A percentile compares a stretch with the other conserved stretches of the same genome.
These are phyloP conservation scores for Chaetodon trifasciatus DNA, from an alignment of 2,797 vertebrate species.

Conservation along the genomic window DNA sequence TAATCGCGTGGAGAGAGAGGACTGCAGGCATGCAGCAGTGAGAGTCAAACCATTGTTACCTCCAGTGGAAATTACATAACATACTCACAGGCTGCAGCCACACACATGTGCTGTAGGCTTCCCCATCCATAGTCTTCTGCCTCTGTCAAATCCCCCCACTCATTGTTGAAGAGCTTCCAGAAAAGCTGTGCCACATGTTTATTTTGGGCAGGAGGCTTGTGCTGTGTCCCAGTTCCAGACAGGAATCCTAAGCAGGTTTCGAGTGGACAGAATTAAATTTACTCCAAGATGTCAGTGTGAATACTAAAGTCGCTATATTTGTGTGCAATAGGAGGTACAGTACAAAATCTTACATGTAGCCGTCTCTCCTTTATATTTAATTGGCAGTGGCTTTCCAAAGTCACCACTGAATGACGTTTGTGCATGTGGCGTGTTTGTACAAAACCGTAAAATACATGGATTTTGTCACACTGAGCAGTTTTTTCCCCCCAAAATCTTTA, in stretches of 20 bases:
- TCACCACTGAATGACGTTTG: not conserved
- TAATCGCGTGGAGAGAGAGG: slow-evolving; percentile 32
- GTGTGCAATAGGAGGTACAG: not conserved
- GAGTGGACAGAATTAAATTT: not conserved
- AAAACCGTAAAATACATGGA: not conserved
- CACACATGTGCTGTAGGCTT: slow-evolving; percentile 29
- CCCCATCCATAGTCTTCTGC: slow-evolving; percentile 36
- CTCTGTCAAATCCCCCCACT: slow-evolving; percentile 42
- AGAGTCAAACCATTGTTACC: slow-evolving; percentile 54
- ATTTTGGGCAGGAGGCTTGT: slow-evolving; percentile 44
- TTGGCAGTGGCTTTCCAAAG: not conserved
- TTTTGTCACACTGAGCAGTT: not conserved
- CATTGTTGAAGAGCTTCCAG: slow-evolving; percentile 51
- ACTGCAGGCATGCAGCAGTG: slow-evolving; percentile 28
- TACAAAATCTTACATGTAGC: not conserved
- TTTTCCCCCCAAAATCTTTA: not conserved
- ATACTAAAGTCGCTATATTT: not conserved
- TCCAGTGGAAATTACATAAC: slow-evolving; percentile 61
- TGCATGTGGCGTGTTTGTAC: not conserved
- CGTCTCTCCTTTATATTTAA: not conserved
- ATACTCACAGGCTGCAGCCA: slow-evolving; percentile 48
- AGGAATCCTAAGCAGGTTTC: slow-evolving; percentile 14
- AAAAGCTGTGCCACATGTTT: slow-evolving; percentile 43
- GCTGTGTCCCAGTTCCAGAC: slow-evolving; percentile 10
- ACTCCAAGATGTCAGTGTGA: not conserved